Evolutionary conservation across 2,797 vertebrate genomes (phyloP).

Genomic region (Coregonus sp.): DNA sequence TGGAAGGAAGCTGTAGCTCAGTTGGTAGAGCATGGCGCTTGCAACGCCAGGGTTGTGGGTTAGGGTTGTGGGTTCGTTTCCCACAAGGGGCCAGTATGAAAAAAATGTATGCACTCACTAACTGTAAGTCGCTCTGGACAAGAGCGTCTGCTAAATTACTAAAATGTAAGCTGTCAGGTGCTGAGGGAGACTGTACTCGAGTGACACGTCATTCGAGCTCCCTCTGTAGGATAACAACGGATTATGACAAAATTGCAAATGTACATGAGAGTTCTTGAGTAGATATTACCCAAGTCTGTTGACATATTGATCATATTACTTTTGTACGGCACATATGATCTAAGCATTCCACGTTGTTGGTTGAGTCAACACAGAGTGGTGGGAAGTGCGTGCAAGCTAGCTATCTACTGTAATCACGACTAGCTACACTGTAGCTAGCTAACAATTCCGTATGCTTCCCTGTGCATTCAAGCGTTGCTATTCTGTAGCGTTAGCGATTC

Average conservation of each 20-base stretch:
- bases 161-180: neutral
- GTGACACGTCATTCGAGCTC: slow-evolving; percentile 43
- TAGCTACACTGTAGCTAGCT: neutral
- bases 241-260: neutral
- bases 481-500: neutral
- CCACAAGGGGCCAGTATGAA: no score
- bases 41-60: no score
- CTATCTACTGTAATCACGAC: neutral
- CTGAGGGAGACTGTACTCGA: neutral
- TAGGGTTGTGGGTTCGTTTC: no score
- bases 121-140: no score
- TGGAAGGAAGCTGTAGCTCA: neutral
- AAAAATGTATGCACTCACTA: no score
- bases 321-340: neutral
- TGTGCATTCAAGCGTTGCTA: neutral
- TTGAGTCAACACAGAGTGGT: no score
- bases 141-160: no score
- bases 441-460: neutral
- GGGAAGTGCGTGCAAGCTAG: neutral
- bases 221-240: slow-evolving; percentile 51
- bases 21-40: no score
- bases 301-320: no score
- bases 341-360: neutral
- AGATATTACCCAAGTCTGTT: no score
- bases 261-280: neutral